Conservation (phyloP, 2,113 vertebrate genomes). For the Sclerurus mexicanus region DNA sequence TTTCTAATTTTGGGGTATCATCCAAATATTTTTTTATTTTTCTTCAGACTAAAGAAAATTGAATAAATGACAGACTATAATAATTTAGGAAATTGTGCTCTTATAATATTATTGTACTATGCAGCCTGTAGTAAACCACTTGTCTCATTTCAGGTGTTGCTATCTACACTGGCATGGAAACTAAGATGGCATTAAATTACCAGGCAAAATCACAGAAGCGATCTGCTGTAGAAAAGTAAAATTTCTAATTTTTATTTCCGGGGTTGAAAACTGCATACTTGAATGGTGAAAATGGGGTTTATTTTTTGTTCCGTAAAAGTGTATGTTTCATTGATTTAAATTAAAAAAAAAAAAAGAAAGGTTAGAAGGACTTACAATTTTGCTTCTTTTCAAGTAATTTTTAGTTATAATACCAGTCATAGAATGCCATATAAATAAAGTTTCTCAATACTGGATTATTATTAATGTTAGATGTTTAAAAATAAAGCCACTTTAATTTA, state of each 20-base stretch:
- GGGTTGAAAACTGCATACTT: neutral
- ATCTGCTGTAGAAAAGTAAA: constrained; percentile 99
- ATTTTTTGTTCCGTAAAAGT: neutral
- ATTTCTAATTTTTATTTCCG: neutral
- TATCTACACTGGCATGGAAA: constrained; percentile 98
- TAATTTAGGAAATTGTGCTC: neutral
- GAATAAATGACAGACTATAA: neutral
- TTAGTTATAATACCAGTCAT: neutral
- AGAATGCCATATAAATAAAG: neutral
- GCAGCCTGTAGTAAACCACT: neutral
- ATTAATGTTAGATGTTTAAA: neutral
- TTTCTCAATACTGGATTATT: neutral
- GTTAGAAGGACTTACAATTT: neutral
- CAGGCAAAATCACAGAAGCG: constrained; percentile 97
- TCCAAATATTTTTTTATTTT: neutral
- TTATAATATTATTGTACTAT: neutral
- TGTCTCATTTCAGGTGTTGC: constrained; percentile 82
- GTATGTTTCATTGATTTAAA: neutral
- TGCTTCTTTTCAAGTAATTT: neutral
- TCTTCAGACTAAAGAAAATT: neutral
- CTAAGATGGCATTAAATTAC: constrained; percentile 99
- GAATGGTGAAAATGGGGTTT: neutral
- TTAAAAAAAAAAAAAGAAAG: neutral
- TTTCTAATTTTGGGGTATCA: neutral
- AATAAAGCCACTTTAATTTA: neutral